A percentile compares a stretch with the other conserved stretches of the same genome.
Conservation (phyloP, 2,888 invertebrate species). For the Cantharis rustica region DNA sequence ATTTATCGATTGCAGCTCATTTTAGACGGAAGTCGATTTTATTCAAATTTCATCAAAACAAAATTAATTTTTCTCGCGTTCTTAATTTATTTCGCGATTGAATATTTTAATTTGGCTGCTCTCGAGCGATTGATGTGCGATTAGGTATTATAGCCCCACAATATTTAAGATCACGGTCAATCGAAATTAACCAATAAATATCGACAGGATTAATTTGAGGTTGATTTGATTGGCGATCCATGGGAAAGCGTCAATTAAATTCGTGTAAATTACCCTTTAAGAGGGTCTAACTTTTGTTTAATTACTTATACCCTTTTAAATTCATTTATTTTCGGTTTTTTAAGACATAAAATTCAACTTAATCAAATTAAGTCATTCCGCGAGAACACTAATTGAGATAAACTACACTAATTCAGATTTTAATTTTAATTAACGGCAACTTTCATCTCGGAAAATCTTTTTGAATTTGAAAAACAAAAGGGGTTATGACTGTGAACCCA, state of each 20-base stretch:
- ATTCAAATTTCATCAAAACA: background rate
- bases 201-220: background rate
- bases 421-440: background rate
- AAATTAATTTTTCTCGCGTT: background rate
- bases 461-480: background rate
- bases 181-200: background rate
- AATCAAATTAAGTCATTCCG: background rate
- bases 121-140: background rate
- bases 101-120: background rate
- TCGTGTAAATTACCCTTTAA: background rate
- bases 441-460: background rate
- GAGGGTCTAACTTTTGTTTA: background rate
- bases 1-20: background rate
- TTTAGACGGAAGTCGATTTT: background rate
- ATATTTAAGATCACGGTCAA: background rate
- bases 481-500: background rate
- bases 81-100: background rate
- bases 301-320: background rate
- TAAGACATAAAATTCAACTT: background rate
- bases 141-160: background rate
- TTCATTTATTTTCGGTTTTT: background rate
- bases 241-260: background rate
- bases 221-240: background rate
- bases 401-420: background rate
- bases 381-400: background rate